Base-by-base conservation (phyloP, 2,113 vertebrate genomes). In the Bucco capensis region DNA sequence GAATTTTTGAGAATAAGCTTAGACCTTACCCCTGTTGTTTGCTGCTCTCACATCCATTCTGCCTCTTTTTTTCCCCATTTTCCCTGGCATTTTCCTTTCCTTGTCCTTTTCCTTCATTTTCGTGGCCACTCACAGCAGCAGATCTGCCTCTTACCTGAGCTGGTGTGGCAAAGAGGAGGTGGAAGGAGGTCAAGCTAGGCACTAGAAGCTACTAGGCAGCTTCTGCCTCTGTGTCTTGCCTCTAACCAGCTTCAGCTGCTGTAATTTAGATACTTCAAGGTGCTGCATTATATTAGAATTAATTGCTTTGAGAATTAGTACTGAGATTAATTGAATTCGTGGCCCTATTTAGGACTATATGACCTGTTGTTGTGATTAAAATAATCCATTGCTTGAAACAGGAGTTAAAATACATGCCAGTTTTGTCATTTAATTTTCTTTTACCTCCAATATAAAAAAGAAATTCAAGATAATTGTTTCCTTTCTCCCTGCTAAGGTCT, bases 401-500 rank as follows among this genome's bases (percentile, higher is more conserved):
- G 65, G 83, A 92, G 88, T 85, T 92, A 92, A 93, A 97, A 95
- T 50, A 80, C 57, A 31, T 19, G 47, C 51, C 51, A 81, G 57
- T 93, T 85, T 84, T 84, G 84, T 24, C 40, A 78, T 10, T 93
- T 49, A 54, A 70, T 51, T 19, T 71, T 88, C n/a, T 96, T 90
- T 95, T 88, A 79, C 83, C 89, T 78, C 12, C 83, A 92, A 95
- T 83, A 37, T 84, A 84, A 62, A 44, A 51, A 91, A 87, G 8
- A 22, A 46, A 49, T 47, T 93, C 72, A 95, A 93, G 64, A 57
- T 95, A 97, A 97, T 96, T 94, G 90, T 97, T 97, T 97, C 94
- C 44, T 72, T 96, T 95, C 85, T 93, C 61, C 85, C 69, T 38
- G 73, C 78, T 80, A 92, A 90, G 89, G 73, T 95, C 97, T 97